These are phyloP conservation scores for Heterotilapia buettikoferi DNA, from an alignment of 2,113 vertebrate species.

Conservation along the genomic window DNA sequence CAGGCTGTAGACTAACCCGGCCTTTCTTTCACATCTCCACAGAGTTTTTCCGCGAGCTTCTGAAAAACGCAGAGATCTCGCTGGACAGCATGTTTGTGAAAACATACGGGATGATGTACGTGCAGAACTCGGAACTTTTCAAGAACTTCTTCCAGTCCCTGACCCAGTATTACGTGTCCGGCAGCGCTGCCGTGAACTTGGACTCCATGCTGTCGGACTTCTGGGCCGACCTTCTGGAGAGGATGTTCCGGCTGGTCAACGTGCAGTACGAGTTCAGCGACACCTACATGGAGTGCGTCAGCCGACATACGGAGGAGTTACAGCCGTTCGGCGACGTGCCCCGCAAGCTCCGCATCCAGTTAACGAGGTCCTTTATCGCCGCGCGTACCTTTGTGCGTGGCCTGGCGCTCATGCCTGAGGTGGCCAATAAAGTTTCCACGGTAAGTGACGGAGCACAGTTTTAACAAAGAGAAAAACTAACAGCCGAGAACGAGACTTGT, in stretches of 20 bases:
- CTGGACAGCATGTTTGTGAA: slow-evolving; percentile 92
- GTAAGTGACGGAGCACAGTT: slow-evolving; percentile 23
- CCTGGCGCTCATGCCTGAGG: slow-evolving; percentile 80
- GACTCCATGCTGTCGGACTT: slow-evolving; percentile 94
- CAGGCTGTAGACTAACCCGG: neutral
- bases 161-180: slow-evolving; percentile 81
- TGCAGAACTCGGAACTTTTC: slow-evolving; percentile 94
- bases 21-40: slow-evolving; percentile 2
- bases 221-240: slow-evolving; percentile 91
- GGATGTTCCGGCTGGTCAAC: slow-evolving; percentile 95
- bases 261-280: slow-evolving; percentile 92
- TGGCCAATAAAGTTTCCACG: slow-evolving; percentile 85
- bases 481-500: neutral
- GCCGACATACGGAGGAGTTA: slow-evolving; percentile 90
- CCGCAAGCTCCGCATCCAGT: slow-evolving; percentile 88
- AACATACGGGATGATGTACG: slow-evolving; percentile 91
- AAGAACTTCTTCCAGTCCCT: slow-evolving; percentile 86
- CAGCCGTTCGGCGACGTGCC: slow-evolving; percentile 95
- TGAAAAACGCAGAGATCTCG: slow-evolving; percentile 87
- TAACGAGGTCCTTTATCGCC: slow-evolving; percentile 85
- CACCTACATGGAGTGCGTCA: slow-evolving; percentile 92
- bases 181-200: slow-evolving; percentile 83
- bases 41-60: slow-evolving; percentile 96
- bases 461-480: neutral
- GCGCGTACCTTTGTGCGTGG: slow-evolving; percentile 90